A percentile compares a stretch with the other conserved stretches of the same genome.
Conservation (phyloP, 2,797 vertebrate genomes). For the Triplophysa yarkandensis region DNA sequence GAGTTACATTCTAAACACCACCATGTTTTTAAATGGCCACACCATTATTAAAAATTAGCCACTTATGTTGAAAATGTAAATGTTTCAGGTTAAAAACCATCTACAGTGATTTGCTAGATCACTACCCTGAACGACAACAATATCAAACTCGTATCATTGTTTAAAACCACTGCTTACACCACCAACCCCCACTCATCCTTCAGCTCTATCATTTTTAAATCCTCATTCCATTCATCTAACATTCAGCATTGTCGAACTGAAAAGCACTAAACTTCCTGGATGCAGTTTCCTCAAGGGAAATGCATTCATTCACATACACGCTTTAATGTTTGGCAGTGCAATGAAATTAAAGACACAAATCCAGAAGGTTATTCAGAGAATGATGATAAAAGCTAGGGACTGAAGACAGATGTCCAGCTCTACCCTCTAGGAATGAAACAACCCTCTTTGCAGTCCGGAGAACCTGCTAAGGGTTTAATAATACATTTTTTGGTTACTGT, state of each 20-base stretch:
- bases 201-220: slow-evolving; percentile 2
- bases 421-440: slow-evolving; percentile 8
- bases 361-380: slow-evolving; percentile 18
- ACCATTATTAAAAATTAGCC: slow-evolving; percentile 45
- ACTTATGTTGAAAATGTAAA: slow-evolving; percentile 47
- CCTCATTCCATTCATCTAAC: slow-evolving; percentile 29
- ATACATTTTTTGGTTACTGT: slow-evolving; percentile 43
- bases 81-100: slow-evolving; percentile 18
- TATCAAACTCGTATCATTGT: not conserved
- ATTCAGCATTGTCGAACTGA: slow-evolving; percentile 38
- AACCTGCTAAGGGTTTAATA: slow-evolving; percentile 1
- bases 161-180: slow-evolving; percentile 1
- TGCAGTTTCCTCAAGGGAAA: slow-evolving; percentile 21
- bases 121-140: not conserved
- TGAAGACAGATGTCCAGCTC: not conserved
- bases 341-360: slow-evolving; percentile 44
- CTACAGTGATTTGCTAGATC: not conserved
- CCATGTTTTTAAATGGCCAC: slow-evolving; percentile 17
- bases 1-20: slow-evolving; percentile 39
- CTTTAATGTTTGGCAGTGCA: slow-evolving; percentile 51
- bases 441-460: not conserved
- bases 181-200: not conserved
- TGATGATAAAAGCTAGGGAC: slow-evolving; percentile 24
- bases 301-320: slow-evolving; percentile 35
- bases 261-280: slow-evolving; percentile 24